These are phyloP conservation scores for Brassicogethes aeneus DNA, from an alignment of 2,888 invertebrate genomes.

Conservation along the genomic window DNA sequence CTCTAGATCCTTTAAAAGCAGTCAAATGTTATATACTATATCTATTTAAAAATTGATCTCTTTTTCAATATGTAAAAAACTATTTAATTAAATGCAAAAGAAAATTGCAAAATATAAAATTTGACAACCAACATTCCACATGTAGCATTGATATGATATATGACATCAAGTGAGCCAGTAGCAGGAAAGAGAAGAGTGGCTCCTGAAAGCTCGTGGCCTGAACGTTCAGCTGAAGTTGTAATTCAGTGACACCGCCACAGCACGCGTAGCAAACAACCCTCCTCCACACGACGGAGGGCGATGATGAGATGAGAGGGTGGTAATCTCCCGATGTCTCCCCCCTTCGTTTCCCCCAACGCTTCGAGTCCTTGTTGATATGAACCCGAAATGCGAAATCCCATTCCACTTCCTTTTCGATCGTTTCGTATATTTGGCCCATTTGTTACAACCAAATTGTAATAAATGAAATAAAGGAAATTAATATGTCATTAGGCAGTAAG, in stretches of 20 bases:
- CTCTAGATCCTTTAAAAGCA: no score
- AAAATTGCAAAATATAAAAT: no score
- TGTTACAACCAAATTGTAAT: background rate
- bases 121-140: no score
- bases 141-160: no score
- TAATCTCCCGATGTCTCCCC: constrained; percentile 25
- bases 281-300: background rate
- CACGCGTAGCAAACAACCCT: background rate
- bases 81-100: no score
- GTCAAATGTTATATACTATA: no score
- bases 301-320: constrained; percentile 32
- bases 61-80: no score
- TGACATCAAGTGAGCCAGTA: no score
- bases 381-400: constrained; percentile 1
- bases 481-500: no score
- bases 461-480: background rate
- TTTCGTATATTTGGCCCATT: background rate
- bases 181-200: no score
- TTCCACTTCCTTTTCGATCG: background rate
- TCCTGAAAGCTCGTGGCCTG: no score
- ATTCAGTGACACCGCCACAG: background rate
- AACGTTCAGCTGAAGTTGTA: background rate
- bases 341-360: background rate
- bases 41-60: no score
- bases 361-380: background rate